These are phyloP conservation scores for Drymodes brunneopygia DNA, from an alignment of 2,113 vertebrate genomes.

Conservation along the genomic window DNA sequence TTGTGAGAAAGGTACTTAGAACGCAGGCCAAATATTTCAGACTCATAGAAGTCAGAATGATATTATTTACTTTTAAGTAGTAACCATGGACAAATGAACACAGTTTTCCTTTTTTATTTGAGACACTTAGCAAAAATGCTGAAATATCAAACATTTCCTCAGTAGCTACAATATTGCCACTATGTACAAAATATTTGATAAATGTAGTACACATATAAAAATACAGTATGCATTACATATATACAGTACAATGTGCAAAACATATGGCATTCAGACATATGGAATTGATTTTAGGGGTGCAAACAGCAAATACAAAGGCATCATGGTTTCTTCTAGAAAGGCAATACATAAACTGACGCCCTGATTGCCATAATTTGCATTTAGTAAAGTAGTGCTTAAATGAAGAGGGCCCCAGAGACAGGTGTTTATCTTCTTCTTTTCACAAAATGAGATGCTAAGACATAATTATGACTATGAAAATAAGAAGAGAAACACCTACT, in stretches of 20 bases:
- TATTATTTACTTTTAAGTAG: background rate
- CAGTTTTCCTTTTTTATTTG: slow-evolving; percentile 76
- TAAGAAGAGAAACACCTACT: slow-evolving; percentile 62
- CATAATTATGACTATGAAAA: slow-evolving; percentile 66
- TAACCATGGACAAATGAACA: background rate
- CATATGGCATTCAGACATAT: slow-evolving; percentile 86
- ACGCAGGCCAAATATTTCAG: background rate
- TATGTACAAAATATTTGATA: slow-evolving; percentile 92
- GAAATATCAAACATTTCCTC: slow-evolving; percentile 86
- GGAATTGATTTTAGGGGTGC: slow-evolving; percentile 80
- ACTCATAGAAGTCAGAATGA: background rate
- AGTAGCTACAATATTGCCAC: slow-evolving; percentile 82
- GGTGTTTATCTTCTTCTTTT: slow-evolving; percentile 59
- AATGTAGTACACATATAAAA: slow-evolving; percentile 93
- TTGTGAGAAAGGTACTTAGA: background rate
- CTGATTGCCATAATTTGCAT: slow-evolving; percentile 65
- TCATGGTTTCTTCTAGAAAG: slow-evolving; percentile 77
- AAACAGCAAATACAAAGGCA: slow-evolving; percentile 85
- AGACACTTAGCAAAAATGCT: slow-evolving; percentile 83
- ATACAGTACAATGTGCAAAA: slow-evolving; percentile 99
- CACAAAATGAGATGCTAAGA: slow-evolving; percentile 80
- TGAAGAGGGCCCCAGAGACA: slow-evolving; percentile 51
- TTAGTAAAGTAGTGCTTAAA: slow-evolving; percentile 62
- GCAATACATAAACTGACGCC: slow-evolving; percentile 72
- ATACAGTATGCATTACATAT: slow-evolving; percentile 96